Conservation (phyloP, 2,888 invertebrate species). For the Tuberolachnus salignus region DNA sequence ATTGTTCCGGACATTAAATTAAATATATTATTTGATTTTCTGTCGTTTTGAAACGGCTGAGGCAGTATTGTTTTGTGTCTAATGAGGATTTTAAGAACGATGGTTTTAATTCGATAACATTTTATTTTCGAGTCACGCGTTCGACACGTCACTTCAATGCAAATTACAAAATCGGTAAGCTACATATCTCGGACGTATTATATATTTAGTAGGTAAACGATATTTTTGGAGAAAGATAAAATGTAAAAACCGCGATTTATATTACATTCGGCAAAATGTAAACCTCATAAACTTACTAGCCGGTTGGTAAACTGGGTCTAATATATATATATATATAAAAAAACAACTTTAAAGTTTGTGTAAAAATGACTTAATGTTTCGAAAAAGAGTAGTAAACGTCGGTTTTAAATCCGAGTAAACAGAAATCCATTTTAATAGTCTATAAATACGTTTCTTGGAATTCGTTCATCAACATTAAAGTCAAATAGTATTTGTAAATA, state of each 20-base stretch:
- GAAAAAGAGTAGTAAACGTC: neutral
- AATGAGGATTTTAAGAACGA: neutral
- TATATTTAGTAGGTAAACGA: neutral
- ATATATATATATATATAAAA: neutral
- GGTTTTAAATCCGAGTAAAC: neutral
- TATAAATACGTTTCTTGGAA: neutral
- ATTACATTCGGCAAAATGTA: neutral
- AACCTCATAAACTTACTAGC: neutral
- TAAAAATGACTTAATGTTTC: conserved; percentile 10
- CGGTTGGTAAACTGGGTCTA: neutral
- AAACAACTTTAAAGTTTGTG: conserved; percentile 16
- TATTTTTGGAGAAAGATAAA: conserved; percentile 20
- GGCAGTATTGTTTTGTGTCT: too few relatives aligned
- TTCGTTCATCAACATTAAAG: neutral
- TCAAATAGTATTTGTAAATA: neutral
- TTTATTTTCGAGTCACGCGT: conserved; percentile 15
- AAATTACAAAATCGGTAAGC: neutral
- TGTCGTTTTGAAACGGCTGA: too few relatives aligned
- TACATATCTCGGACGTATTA: conserved; percentile 2
- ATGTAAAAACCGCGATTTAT: conserved; percentile 1
- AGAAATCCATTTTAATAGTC: neutral
- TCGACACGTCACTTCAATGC: conserved; percentile 17
- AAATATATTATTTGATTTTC: too few relatives aligned
- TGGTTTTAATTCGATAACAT: neutral
- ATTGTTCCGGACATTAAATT: too few relatives aligned